A percentile compares a stretch with the other conserved stretches of the same genome.
These are phyloP conservation scores for Gasterosteus aculeatus DNA, from an alignment of 2,113 vertebrate genomes.

Conservation along the genomic window DNA sequence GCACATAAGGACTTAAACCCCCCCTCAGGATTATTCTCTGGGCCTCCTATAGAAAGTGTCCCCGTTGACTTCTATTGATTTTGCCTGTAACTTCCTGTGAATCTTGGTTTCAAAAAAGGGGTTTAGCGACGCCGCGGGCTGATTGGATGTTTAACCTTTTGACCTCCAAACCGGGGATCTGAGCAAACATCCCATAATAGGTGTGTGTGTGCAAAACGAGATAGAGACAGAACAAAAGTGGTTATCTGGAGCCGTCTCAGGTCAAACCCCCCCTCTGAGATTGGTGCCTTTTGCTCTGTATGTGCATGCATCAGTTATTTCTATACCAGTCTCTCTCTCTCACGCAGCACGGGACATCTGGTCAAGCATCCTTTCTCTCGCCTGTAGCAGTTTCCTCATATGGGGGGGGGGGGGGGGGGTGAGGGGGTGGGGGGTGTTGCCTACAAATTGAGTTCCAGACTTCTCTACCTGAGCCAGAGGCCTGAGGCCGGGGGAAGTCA, in stretches of 20 bases:
- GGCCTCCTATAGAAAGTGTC: constrained; percentile 4
- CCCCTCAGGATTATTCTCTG: constrained; percentile 9
- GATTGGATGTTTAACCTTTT: constrained; percentile 69
- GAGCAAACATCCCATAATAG: constrained; percentile 51
- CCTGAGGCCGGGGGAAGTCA: constrained; percentile 22
- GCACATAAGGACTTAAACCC: constrained; percentile 15
- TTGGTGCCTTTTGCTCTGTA: constrained; percentile 14
- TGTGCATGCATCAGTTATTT: constrained; percentile 17
- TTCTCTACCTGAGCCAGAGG: constrained; percentile 7
- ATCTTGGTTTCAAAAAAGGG: constrained; percentile 16
- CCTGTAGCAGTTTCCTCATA: constrained; percentile 16
- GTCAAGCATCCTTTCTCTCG: constrained; percentile 10
- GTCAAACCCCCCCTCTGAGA: constrained; percentile 8
- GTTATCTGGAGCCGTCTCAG: constrained; percentile 42
- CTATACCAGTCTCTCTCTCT: constrained; percentile 13
- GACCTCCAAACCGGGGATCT: constrained; percentile 43
- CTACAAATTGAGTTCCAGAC: constrained; percentile 27
- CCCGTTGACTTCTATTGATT: constrained; percentile 44
- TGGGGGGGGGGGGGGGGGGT: neutral
- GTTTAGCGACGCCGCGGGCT: constrained; percentile 22
- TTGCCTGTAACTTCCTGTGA: constrained; percentile 17
- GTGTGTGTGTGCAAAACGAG: constrained; percentile 16
- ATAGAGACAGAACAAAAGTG: constrained; percentile 23
- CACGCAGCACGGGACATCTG: constrained; percentile 17
- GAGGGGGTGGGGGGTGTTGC: neutral